A percentile compares a stretch with the other conserved stretches of the same genome.
Conservation (phyloP, 2,113 vertebrate genomes). For the Sorex fumeus region DNA sequence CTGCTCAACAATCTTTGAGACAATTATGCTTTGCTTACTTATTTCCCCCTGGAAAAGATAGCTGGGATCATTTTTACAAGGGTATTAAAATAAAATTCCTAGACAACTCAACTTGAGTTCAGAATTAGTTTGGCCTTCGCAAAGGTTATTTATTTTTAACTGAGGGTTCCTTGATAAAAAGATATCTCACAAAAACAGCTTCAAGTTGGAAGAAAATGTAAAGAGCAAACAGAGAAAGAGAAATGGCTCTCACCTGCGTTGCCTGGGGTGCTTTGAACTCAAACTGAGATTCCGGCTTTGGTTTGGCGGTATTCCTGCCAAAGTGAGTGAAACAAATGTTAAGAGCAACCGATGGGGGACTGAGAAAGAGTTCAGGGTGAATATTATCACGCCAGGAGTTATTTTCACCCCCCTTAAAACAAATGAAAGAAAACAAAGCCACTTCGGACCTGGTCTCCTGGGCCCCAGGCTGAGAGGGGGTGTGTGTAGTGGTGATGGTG, state of each 20-base stretch:
- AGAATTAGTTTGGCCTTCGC: conserved; percentile 53
- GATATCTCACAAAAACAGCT: conserved; percentile 55
- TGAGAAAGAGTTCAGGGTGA: conserved; percentile 25
- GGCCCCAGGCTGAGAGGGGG: conserved; percentile 93
- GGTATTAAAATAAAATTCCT: conserved; percentile 77
- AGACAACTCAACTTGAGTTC: conserved; percentile 46
- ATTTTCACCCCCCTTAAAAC: background rate
- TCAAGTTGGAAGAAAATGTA: conserved; percentile 65
- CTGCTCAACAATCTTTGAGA: background rate
- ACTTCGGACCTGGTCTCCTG: conserved; percentile 94
- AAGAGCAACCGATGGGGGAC: conserved; percentile 37
- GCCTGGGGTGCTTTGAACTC: conserved; percentile 95
- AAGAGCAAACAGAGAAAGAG: conserved; percentile 62
- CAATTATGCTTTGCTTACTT: background rate
- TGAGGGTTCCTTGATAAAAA: conserved; percentile 43
- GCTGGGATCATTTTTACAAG: conserved; percentile 63
- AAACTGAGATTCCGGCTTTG: conserved; percentile 97
- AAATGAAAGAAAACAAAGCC: conserved; percentile 56
- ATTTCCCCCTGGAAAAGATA: background rate
- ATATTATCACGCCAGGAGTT: rapidly evolving
- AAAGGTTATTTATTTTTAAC: conserved; percentile 79
- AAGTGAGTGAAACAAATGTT: conserved; percentile 64
- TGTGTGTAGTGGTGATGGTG: conserved; percentile 98
- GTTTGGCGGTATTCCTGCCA: conserved; percentile 96
- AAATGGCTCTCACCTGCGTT: conserved; percentile 87